Percentiles rank a stretch among this genome's conserved stretches.
Conservation (phyloP, 1,140 invertebrate genomes). For the Formica selysi region DNA sequence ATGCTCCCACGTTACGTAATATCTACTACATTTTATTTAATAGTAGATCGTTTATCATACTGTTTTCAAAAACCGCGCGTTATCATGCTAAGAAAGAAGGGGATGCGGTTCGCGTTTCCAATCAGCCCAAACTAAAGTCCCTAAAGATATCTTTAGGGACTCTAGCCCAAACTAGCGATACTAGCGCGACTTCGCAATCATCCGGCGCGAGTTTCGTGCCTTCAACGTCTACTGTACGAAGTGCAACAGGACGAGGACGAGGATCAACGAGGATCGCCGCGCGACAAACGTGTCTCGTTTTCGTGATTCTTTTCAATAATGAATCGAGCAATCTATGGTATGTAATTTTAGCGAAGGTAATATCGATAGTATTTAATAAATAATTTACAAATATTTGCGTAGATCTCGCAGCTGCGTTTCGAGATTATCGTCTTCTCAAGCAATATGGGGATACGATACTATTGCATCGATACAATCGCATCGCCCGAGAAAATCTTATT, state of each 20-base stretch:
- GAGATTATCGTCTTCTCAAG: neutral
- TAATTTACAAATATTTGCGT: neutral
- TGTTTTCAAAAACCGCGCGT: slow-evolving; percentile 77
- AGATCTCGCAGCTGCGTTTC: neutral
- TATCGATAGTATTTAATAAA: neutral
- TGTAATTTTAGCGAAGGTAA: neutral
- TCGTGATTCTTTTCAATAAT: neutral
- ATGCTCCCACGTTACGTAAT: slow-evolving; percentile 76
- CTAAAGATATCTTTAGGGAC: too few species aligned
- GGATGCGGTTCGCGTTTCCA: neutral
- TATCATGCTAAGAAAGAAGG: neutral
- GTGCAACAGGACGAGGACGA: neutral
- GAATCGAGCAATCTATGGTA: neutral
- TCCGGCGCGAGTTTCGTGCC: neutral
- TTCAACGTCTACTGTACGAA: neutral
- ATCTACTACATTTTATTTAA: slow-evolving; percentile 72
- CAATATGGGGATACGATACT: neutral
- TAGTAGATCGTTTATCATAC: slow-evolving; percentile 76
- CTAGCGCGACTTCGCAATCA: neutral
- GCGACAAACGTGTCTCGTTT: neutral
- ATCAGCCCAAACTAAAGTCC: neutral
- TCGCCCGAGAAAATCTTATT: neutral
- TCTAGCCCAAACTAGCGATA: too few species aligned
- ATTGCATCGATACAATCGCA: neutral
- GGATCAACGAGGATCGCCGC: neutral